A percentile compares a stretch with the other conserved stretches of the same genome.
Conservation (phyloP, 2,888 invertebrate genomes). For the Copidosoma aretas region DNA sequence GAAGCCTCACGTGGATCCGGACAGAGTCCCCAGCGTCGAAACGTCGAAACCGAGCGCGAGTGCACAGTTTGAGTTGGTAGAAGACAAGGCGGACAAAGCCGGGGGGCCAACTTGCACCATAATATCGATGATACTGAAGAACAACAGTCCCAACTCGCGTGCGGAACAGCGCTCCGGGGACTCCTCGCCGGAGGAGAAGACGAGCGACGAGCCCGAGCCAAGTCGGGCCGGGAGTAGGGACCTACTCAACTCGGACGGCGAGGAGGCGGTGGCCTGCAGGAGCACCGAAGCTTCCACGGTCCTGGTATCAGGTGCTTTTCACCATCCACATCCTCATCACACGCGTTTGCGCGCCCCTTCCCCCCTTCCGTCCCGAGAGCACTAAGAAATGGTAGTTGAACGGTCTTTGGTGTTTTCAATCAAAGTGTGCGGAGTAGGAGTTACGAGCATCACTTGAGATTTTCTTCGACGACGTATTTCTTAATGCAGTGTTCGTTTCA, state of each 20-base stretch:
- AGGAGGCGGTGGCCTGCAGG: constrained; percentile 33
- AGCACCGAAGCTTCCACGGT: constrained; percentile 32
- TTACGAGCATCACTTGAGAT: no score
- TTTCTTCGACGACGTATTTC: no score
- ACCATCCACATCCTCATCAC: background rate
- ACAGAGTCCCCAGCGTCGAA: no score
- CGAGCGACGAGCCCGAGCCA: constrained; percentile 44
- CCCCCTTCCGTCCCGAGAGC: background rate
- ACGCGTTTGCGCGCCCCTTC: background rate
- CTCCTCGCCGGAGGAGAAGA: constrained; percentile 3
- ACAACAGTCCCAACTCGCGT: constrained; percentile 40
- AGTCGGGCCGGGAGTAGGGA: constrained; percentile 46
- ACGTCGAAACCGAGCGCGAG: background rate
- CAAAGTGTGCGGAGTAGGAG: no score
- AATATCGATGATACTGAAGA: constrained; percentile 55
- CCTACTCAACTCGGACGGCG: constrained; percentile 48
- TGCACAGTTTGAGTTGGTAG: background rate
- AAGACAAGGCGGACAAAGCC: background rate
- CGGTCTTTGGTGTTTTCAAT: no score
- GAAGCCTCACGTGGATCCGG: no score
- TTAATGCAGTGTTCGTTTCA: no score
- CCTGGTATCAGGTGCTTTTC: constrained; percentile 30
- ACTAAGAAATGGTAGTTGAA: constrained; percentile 3
- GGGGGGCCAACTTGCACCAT: constrained; percentile 46
- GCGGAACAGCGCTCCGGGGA: background rate